Base-by-base conservation (phyloP, 2,888 invertebrate species). In the Toxonevra muliebris region DNA sequence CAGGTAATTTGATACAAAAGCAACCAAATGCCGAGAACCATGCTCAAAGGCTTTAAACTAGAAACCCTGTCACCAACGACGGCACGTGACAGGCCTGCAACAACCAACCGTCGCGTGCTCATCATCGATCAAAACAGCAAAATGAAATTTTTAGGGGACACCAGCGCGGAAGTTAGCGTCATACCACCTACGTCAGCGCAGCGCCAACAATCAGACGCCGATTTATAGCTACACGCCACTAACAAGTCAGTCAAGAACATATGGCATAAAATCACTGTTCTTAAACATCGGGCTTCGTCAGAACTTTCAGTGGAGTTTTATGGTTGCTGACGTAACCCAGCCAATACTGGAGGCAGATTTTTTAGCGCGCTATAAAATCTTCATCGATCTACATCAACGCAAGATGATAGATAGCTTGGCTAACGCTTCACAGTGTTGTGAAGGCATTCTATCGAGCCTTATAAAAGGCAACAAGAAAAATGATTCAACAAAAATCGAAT, bases 281-380 rank as follows among this genome's bases (percentile, higher is more conserved):
- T 40, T 71, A 5, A 62, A 68, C 20, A 40, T 69, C 19, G 65
- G 68, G 4, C 30, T 71, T n/a, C 61, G 68, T n/a, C n/a, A n/a
- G n/a, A n/a, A n/a, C n/a, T n/a, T n/a, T n/a, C n/a, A n/a, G n/a
- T n/a, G n/a, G n/a, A n/a, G n/a, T n/a, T n/a, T 72, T n/a, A 50
- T 69, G 8, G 53, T 69, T 20, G 69, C 70, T 12, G 68, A 68
- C 40, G 68, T 73, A 12, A 64, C 65, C 12, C 65, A 71, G 42
- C 64, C 68, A 1, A 73, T 73, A 13, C 19, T 70, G 0, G 70
- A 69, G 0, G 67, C 67, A 7, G 70, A 69, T 54, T 73, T 73
- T 17, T 50, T 65, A 19, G 50, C 61, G 10, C 43, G 17, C 5
- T 64, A 54, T 12, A 63, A 63, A 1, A 20, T 66, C 12, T n/a